Conservation (phyloP, 2,797 vertebrate species). For the Mallotus villosus region DNA sequence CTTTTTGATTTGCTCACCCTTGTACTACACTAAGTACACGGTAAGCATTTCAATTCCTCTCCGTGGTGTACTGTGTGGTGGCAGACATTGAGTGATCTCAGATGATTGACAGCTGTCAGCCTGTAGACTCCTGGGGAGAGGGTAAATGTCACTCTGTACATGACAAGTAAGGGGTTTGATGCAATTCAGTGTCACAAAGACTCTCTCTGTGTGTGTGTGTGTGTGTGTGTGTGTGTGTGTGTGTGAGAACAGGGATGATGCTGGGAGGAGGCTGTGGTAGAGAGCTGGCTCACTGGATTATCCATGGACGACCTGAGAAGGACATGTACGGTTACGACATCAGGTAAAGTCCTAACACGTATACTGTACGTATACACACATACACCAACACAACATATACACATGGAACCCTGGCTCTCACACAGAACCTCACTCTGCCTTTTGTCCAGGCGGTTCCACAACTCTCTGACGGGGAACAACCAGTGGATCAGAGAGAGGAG, state of each 20-base stretch:
- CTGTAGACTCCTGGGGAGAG: not conserved
- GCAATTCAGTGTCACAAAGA: not conserved
- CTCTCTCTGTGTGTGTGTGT: not conserved
- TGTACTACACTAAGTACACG: slow-evolving; percentile 7
- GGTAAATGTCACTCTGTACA: not conserved
- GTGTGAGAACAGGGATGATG: slow-evolving; percentile 88
- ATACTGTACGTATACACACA: not conserved
- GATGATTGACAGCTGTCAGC: not conserved
- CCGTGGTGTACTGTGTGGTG: not conserved
- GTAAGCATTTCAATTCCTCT: slow-evolving; percentile 3
- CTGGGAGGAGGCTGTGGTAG: slow-evolving; percentile 93
- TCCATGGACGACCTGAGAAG: slow-evolving; percentile 89
- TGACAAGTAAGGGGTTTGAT: too few relatives aligned
- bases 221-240: slow-evolving; percentile 2
- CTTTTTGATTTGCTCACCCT: too few relatives aligned
- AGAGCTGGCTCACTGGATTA: slow-evolving; percentile 93
- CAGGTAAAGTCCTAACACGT: slow-evolving; percentile 70
- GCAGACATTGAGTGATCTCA: not conserved
- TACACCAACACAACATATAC: not conserved
- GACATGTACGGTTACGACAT: slow-evolving; percentile 98
- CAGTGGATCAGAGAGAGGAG: slow-evolving; percentile 92
- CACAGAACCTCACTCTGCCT: too few relatives aligned
- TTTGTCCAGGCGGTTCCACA: slow-evolving; percentile 81
- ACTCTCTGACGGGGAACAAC: slow-evolving; percentile 80
- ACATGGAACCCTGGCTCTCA: too few relatives aligned